Evolutionary conservation across 2,113 vertebrate species (phyloP).

Genomic region (Gymnarchus niloticus): DNA sequence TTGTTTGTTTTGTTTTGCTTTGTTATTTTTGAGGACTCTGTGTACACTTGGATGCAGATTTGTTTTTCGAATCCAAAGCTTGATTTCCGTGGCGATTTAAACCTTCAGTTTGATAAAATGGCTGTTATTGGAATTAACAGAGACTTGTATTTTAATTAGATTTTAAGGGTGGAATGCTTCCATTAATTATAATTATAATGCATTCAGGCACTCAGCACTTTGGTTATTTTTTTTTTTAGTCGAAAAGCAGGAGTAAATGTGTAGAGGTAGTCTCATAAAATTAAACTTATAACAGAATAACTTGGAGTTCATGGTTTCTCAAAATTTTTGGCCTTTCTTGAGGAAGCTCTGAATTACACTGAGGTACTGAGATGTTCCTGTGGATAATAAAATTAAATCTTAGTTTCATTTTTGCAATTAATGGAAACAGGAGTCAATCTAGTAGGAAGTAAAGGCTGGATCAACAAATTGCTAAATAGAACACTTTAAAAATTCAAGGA

Average conservation of each 20-base stretch:
- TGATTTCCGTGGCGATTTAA: constrained; percentile 36
- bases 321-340: too few relatives aligned
- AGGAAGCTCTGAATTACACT: too few relatives aligned
- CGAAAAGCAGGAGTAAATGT: background rate
- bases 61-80: constrained; percentile 30
- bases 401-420: background rate
- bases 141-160: background rate
- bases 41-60: background rate
- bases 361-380: background rate
- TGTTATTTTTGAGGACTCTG: background rate
- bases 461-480: background rate
- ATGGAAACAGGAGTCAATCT: background rate
- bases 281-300: background rate
- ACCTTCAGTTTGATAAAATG: background rate
- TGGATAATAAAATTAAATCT: background rate
- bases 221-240: background rate
- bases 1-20: constrained; percentile 32
- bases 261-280: background rate
- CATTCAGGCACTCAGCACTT: background rate
- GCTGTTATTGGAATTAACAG: background rate
- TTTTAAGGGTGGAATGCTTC: background rate
- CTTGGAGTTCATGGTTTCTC: background rate
- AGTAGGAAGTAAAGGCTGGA: background rate
- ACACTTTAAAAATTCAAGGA: background rate
- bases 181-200: background rate